Percentiles rank a stretch among this genome's conserved stretches.
phyloP scores from a whole-genome alignment of 2,888 invertebrate genomes.

The Rutpela maculata region DNA sequence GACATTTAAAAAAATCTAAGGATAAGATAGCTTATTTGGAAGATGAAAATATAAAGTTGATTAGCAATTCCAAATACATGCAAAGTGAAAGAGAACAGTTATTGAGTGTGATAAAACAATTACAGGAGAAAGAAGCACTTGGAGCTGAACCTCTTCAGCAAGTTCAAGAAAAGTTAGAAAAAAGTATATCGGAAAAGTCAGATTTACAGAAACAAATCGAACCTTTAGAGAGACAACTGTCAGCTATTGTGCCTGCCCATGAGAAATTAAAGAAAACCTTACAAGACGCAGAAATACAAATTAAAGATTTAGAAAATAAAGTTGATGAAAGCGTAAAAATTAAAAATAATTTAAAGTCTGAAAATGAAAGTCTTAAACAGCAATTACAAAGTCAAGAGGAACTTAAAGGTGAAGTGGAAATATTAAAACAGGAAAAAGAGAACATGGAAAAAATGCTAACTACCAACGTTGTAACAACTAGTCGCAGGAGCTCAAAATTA shows the following conservation, averaged over 20 bases:
- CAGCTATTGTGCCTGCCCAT: background rate
- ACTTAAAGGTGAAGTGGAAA: slow-evolving; percentile 34
- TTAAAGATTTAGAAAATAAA: slow-evolving; percentile 45
- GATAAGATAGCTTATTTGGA: slow-evolving; percentile 40
- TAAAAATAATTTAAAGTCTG: slow-evolving; percentile 10
- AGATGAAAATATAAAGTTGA: slow-evolving; percentile 36
- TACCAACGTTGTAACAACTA: slow-evolving; percentile 53
- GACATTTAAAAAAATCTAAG: slow-evolving; percentile 58
- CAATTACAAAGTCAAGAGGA: slow-evolving; percentile 17
- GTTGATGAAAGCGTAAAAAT: slow-evolving; percentile 28
- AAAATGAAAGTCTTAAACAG: slow-evolving; percentile 19
- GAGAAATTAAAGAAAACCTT: slow-evolving; percentile 25
- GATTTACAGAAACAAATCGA: slow-evolving; percentile 1
- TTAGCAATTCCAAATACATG: slow-evolving; percentile 1
- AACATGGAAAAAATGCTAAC: slow-evolving; percentile 59
- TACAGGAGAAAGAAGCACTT: background rate
- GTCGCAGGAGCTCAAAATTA: slow-evolving; percentile 53
- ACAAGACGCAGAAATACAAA: slow-evolving; percentile 45
- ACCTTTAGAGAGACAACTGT: slow-evolving; percentile 26
- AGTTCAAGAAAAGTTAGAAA: background rate
- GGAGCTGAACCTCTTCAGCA: background rate
- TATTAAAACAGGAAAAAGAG: slow-evolving; percentile 57
- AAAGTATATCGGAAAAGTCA: background rate
- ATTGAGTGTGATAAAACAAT: slow-evolving; percentile 30
- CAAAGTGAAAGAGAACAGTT: slow-evolving; percentile 21